Base-by-base conservation (phyloP, 2,888 invertebrate species). In the Acrocera orbiculus region DNA sequence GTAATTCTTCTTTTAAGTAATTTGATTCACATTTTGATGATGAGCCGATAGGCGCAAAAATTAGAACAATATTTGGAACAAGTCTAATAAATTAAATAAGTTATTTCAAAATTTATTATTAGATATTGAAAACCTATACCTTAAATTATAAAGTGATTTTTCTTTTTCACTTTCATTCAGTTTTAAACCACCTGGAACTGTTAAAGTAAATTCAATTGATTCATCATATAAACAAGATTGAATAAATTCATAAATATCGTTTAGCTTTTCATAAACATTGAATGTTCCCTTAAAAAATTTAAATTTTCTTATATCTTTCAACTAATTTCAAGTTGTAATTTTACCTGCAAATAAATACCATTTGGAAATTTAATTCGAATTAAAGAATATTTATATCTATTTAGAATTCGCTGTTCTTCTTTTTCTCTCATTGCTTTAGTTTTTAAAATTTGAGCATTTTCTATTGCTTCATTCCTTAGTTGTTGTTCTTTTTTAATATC, bases 351-450 rank as follows among this genome's bases (percentile, higher is more conserved):
- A 38, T 79, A 67, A 43, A 83, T 69, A 1, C 81, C 81, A 59
- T 89, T 86, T 0, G 93, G 92, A 54, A 95, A 87, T 33, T 86
- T 69, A 23, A 95, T 65, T 44, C 93, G 64, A 36, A 95, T 75
- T 30, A 93, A 63, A 3, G 83, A 73, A 55, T 80, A 95, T 51
- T 77, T 77, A 55, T 89, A 90, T 57, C 78, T 78, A 34, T 79
- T 67, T 53, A 81, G 68, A 49, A 80, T 81, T 32, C 80, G 63
- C 39, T 76, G 58, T 50, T 86, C 86, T 40, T 93, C 89, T 42
- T 81, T 79, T 51, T 93, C 90, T 15, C 92, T 63, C 90, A 95
- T 95, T 3, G 89, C 90, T 56, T 89, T 90, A 0, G 95, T 95
- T 47, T 87, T 67, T 6, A 96, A 62, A 64, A 85, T 76, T 52